Evolutionary conservation across 2,888 invertebrate species (phyloP).

Genomic region (Tromatobia lineatoria): DNA sequence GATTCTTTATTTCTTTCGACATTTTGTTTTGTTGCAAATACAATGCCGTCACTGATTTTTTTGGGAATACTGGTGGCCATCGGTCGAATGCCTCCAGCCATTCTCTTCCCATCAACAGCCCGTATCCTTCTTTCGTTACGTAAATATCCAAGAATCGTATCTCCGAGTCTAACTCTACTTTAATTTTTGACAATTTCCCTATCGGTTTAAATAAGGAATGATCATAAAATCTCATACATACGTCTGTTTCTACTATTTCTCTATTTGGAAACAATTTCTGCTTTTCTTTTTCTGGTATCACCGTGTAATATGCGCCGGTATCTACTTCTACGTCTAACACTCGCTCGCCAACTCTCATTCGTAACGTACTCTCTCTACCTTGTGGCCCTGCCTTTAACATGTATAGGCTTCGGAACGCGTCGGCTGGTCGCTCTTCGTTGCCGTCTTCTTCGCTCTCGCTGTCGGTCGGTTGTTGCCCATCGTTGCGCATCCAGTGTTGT

Average conservation of each 20-base stretch:
- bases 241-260: slow-evolving; percentile 26
- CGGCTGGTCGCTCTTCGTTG: slow-evolving; percentile 29
- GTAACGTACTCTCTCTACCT: slow-evolving; percentile 19
- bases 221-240: slow-evolving; percentile 40
- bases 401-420: slow-evolving; percentile 14
- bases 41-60: slow-evolving; percentile 14
- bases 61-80: slow-evolving; percentile 40
- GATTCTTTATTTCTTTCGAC: neutral
- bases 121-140: slow-evolving; percentile 59
- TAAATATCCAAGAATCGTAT: slow-evolving; percentile 40
- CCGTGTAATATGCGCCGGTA: slow-evolving; percentile 45
- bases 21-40: slow-evolving; percentile 25
- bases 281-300: slow-evolving; percentile 29
- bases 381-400: slow-evolving; percentile 21
- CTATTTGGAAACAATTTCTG: neutral
- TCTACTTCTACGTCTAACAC: slow-evolving; percentile 45
- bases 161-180: slow-evolving; percentile 20
- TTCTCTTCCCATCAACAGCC: slow-evolving; percentile 57
- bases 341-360: slow-evolving; percentile 10
- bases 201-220: slow-evolving; percentile 42
- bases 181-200: slow-evolving; percentile 25
- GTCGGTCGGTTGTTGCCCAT: slow-evolving; percentile 16
- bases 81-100: slow-evolving; percentile 47
- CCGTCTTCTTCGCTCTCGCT: slow-evolving; percentile 25
- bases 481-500: slow-evolving; percentile 8